Conservation (phyloP, 53 echinoderm and acorn worm species). For the Glandiceps talaboti region DNA sequence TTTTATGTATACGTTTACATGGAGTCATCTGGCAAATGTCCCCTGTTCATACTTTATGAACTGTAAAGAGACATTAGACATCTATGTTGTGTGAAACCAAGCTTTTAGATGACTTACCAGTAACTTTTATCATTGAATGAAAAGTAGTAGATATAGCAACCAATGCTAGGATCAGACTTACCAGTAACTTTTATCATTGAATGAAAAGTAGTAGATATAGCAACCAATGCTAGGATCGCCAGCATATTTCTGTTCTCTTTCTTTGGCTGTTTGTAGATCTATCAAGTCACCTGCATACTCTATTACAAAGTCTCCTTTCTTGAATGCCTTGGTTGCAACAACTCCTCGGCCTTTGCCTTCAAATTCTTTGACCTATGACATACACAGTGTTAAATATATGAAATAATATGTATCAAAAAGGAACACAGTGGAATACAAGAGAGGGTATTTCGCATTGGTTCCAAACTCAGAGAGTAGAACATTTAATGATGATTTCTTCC, state of each 20-base stretch:
- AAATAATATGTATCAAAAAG: too few species aligned
- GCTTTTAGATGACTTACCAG: too few species aligned
- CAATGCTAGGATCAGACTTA: too few species aligned
- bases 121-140: constrained; percentile 68
- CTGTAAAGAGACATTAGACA: too few species aligned
- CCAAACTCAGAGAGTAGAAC: neutral
- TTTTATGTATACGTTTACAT: too few species aligned
- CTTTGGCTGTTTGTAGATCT: constrained; percentile 32
- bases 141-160: constrained; percentile 99
- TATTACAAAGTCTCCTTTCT: constrained; percentile 78
- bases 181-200: constrained; percentile 78
- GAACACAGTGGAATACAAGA: neutral
- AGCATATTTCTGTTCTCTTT: constrained; percentile 57
- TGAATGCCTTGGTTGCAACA: constrained; percentile 51
- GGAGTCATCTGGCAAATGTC: too few species aligned
- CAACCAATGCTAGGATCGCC: constrained; percentile 60
- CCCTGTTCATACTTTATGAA: too few species aligned
- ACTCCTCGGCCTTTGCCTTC: constrained; percentile 85
- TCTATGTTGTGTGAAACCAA: too few species aligned
- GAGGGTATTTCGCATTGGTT: too few species aligned
- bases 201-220: constrained; percentile 96
- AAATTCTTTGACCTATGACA: constrained; percentile 47
- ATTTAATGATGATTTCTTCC: neutral
- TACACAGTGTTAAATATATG: neutral
- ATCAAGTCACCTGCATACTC: constrained; percentile 88